Evolutionary conservation across 2,797 vertebrate species (phyloP).

Genomic region (Liasis olivaceus): DNA sequence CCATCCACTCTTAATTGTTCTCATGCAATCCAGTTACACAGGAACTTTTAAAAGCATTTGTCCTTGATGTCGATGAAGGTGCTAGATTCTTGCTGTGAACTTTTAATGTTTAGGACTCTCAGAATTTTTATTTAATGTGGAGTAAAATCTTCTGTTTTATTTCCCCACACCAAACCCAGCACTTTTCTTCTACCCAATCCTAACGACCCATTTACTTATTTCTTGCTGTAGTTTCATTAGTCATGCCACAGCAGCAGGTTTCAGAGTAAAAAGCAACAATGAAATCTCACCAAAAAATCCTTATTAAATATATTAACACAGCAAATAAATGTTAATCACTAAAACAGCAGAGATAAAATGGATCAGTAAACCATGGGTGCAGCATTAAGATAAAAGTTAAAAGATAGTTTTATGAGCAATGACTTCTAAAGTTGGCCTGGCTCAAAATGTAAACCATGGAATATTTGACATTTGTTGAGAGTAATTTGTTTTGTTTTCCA

Average conservation of each 20-base stretch:
- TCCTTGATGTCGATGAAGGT: not conserved
- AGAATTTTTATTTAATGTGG: not conserved
- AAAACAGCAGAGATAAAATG: not conserved
- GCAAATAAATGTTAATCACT: not conserved
- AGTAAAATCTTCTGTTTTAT: not conserved
- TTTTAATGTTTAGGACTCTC: not conserved
- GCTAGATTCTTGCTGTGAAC: not conserved
- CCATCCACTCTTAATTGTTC: not conserved
- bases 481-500: not conserved
- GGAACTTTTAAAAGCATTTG: fast-evolving
- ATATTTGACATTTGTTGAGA: not conserved
- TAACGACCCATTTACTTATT: not conserved
- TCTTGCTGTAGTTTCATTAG: not conserved
- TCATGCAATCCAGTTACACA: not conserved
- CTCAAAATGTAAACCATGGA: not conserved
- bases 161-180: not conserved
- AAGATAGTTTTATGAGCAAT: not conserved
- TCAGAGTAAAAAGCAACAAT: not conserved
- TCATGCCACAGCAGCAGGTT: not conserved
- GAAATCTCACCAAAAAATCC: not conserved
- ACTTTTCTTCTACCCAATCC: not conserved
- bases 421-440: not conserved
- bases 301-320: not conserved
- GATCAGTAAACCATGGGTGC: not conserved
- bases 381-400: not conserved